phyloP scores from a whole-genome alignment of 2,888 invertebrate genomes.

The Psylliodes chrysocephalus region DNA sequence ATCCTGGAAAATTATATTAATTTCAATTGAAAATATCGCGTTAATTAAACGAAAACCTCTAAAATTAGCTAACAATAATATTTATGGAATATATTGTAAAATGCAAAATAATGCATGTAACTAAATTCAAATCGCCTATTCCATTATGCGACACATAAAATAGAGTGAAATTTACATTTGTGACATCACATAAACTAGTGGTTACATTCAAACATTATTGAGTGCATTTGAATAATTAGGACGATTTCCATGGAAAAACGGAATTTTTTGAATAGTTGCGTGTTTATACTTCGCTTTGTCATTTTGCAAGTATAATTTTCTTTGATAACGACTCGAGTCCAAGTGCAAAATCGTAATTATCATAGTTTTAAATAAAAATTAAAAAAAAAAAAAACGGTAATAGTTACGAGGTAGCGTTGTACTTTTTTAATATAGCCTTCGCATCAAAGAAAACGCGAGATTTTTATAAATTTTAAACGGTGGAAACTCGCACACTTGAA shows the following conservation, averaged over 20 bases:
- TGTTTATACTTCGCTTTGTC: slow-evolving; percentile 28
- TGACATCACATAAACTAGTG: slow-evolving; percentile 19
- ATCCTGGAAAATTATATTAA: not conserved
- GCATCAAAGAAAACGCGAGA: too few species aligned
- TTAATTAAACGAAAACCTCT: slow-evolving; percentile 20
- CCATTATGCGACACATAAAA: slow-evolving; percentile 21
- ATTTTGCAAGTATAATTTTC: slow-evolving; percentile 45
- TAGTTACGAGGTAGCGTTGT: slow-evolving; percentile 1
- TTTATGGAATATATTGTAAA: not conserved
- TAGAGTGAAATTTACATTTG: slow-evolving; percentile 27
- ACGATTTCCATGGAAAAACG: slow-evolving; percentile 41
- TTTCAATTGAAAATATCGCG: slow-evolving; percentile 9
- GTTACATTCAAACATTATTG: slow-evolving; percentile 35
- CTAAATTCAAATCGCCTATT: slow-evolving; percentile 18
- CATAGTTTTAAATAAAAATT: slow-evolving; percentile 32
- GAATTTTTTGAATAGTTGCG: slow-evolving; percentile 43
- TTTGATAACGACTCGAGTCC: slow-evolving; percentile 38
- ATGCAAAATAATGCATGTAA: slow-evolving; percentile 7
- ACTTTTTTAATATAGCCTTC: too few species aligned
- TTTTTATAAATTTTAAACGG: not conserved
- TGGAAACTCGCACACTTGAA: too few species aligned
- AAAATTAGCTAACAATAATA: slow-evolving; percentile 21
- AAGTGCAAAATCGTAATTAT: slow-evolving; percentile 35
- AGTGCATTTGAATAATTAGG: slow-evolving; percentile 44
- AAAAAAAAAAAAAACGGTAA: slow-evolving; percentile 23